A percentile compares a stretch with the other conserved stretches of the same genome.
Conservation (phyloP, 2,888 invertebrate genomes). For the Erpobdella octoculata region DNA sequence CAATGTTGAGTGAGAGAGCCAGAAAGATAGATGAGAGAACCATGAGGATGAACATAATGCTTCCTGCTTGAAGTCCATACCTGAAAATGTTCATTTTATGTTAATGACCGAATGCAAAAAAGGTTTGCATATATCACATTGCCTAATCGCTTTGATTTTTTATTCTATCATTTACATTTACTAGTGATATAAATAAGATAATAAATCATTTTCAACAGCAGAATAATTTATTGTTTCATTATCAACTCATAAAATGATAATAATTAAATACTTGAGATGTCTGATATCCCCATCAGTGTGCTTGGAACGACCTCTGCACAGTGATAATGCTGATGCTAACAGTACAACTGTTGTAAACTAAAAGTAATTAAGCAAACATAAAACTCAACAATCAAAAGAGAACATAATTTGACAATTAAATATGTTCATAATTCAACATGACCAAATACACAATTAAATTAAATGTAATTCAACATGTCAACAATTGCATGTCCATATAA, state of each 20-base stretch:
- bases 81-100: no score
- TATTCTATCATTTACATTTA: background rate
- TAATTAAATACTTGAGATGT: constrained; percentile 60
- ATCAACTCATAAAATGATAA: background rate
- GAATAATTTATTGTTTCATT: background rate
- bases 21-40: constrained; percentile 79
- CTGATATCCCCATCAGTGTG: constrained; percentile 78
- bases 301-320: constrained; percentile 49
- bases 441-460: no score
- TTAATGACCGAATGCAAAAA: no score
- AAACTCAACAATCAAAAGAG: no score
- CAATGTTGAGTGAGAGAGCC: constrained; percentile 70
- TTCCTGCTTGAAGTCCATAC: constrained; percentile 76
- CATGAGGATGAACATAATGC: constrained; percentile 74
- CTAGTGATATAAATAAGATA: constrained; percentile 33
- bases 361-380: constrained; percentile 26
- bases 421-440: no score
- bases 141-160: no score
- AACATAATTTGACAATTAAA: no score
- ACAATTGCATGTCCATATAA: no score
- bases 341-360: constrained; percentile 67
- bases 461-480: no score
- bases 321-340: constrained; percentile 74
- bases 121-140: no score
- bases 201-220: background rate